Percentiles rank a stretch among this genome's conserved stretches.
Evolutionary conservation across 2,113 vertebrate genomes (phyloP).

Genomic region (Nerophis lumbriciformis): DNA sequence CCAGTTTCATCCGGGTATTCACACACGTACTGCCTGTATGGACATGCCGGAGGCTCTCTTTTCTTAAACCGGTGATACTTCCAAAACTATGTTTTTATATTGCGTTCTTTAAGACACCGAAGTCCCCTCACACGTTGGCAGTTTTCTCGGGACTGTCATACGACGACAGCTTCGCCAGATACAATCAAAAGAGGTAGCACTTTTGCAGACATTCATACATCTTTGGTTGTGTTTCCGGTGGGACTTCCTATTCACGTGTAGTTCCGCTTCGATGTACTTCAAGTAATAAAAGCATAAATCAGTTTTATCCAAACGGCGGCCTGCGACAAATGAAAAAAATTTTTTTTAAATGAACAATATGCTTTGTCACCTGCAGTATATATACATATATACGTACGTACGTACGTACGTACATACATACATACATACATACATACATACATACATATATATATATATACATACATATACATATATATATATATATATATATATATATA

Average conservation of each 20-base stretch:
- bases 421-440: no score
- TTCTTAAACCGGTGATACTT: not conserved
- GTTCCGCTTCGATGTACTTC: not conserved
- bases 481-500: no score
- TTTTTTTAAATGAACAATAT: no score
- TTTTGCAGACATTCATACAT: not conserved
- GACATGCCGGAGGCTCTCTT: not conserved
- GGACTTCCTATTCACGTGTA: not conserved
- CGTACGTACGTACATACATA: no score
- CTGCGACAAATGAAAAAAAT: not conserved
- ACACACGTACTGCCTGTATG: constrained; percentile 51
- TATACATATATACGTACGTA: no score
- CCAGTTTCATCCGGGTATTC: constrained; percentile 64
- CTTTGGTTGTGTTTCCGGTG: not conserved
- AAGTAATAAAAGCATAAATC: not conserved
- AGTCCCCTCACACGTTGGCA: not conserved
- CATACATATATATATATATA: no score
- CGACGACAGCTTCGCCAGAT: not conserved
- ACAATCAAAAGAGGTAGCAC: not conserved
- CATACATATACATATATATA: no score
- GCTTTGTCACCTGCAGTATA: no score
- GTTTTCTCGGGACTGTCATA: not conserved
- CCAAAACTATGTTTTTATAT: not conserved
- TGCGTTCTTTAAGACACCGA: not conserved
- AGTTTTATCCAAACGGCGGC: not conserved